Percentiles rank a stretch among this genome's conserved stretches.
Evolutionary conservation across 2,888 invertebrate genomes (phyloP).

Genomic region (Rugalucina vietnamica): DNA sequence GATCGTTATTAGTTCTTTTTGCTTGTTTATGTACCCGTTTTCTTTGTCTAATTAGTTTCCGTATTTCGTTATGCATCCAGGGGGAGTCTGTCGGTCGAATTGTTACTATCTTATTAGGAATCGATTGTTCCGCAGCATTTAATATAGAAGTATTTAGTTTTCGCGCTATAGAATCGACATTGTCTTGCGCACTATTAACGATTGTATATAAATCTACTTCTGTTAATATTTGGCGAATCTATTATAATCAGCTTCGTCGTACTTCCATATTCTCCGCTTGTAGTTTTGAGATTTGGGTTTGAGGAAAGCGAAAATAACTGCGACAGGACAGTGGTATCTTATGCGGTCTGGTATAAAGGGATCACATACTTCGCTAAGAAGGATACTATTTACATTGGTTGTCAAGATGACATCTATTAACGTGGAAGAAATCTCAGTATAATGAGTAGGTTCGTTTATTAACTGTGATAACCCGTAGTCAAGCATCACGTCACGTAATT

Average conservation of each 20-base stretch:
- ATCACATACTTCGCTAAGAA: neutral
- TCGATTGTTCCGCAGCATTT: neutral
- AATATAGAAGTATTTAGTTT: neutral
- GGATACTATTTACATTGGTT: too few relatives aligned
- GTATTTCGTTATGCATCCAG: neutral
- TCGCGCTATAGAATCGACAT: neutral
- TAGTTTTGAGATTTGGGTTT: neutral
- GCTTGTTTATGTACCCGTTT: neutral
- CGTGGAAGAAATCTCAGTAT: too few relatives aligned
- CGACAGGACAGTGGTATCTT: neutral
- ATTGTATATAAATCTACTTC: neutral
- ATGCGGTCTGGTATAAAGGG: neutral
- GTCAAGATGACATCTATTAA: too few relatives aligned
- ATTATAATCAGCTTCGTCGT: neutral
- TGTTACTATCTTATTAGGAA: neutral
- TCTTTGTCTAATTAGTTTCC: neutral
- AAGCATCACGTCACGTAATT: too few relatives aligned
- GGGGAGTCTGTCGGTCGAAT: neutral
- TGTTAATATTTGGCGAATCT: neutral
- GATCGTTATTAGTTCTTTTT: neutral
- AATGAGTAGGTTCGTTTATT: too few relatives aligned
- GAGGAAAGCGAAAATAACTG: neutral
- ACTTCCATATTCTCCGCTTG: neutral
- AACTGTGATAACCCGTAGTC: too few relatives aligned
- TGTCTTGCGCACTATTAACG: too few relatives aligned